Base-by-base conservation (phyloP, 2,888 invertebrate species). In the Adelphocoris suturalis region DNA sequence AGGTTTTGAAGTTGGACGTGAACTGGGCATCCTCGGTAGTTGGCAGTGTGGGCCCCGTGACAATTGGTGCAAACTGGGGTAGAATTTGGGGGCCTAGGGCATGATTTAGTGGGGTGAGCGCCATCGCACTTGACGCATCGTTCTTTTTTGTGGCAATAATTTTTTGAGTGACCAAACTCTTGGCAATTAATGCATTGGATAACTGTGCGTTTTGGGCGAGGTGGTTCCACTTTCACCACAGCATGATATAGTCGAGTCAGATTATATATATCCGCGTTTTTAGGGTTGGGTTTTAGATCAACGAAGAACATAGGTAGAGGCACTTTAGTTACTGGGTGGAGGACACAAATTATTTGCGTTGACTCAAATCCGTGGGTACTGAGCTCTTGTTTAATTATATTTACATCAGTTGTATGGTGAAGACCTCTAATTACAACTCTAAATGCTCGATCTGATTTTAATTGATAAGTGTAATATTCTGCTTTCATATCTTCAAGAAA, bases 101-200 rank as follows among this genome's bases (percentile, higher is more conserved):
- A 85, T 27, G 57, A 11, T 7, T 85, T 3, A 0, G 85, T 85
- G 14, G 52, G 12, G 23, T 85, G 85, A 7, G 7, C 0, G 14
- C 27, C 52, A 19, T 85, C 85, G 23, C 85, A 85, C 27, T 85
- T 85, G 28, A 85, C 85, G 23, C 85, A 85, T 7, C 55, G 27
- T 16, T 55, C 55, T 5, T 23, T 48, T 4, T 57, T 16, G 23
- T 85, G 85, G 11, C 85, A 85, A n/a, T 57, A 85, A 48, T 85
- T 85, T 57, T 85, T 85, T 4, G 52, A 19, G 28, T 57, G 85
- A 57, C 85, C 85, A 57, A 19, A 85, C 11, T 23, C 55, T 27
- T 85, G 85, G 57, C 85, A 85, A 3, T 23, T n/a, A 0, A 57
- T 57, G 85, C 85, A 85, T 57, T 85, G 85, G 13, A 85, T 85